Evolutionary conservation across 2,113 vertebrate species (phyloP).

Genomic region (human): GRCh38 chr12:63662501-63663000

Average conservation of each 20-base stretch:
- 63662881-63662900: not conserved
- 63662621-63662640: not conserved
- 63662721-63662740: not conserved
- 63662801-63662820: not conserved
- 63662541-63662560: not conserved
- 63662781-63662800: not conserved
- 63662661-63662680: not conserved
- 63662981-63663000: not conserved
- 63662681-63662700: not conserved
- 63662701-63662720: not conserved
- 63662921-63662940: not conserved
- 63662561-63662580: not conserved
- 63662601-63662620: not conserved
- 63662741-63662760: not conserved
- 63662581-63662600: not conserved
- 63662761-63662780: not conserved
- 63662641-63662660: not conserved
- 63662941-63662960: not conserved
- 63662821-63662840: not conserved
- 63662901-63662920: not conserved
- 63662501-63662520: not conserved
- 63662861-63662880: not conserved
- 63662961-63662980: not conserved
- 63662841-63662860: not conserved
- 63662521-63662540: not conserved